phyloP scores from a whole-genome alignment of 2,888 invertebrate genomes.

The Hesperia comma region DNA sequence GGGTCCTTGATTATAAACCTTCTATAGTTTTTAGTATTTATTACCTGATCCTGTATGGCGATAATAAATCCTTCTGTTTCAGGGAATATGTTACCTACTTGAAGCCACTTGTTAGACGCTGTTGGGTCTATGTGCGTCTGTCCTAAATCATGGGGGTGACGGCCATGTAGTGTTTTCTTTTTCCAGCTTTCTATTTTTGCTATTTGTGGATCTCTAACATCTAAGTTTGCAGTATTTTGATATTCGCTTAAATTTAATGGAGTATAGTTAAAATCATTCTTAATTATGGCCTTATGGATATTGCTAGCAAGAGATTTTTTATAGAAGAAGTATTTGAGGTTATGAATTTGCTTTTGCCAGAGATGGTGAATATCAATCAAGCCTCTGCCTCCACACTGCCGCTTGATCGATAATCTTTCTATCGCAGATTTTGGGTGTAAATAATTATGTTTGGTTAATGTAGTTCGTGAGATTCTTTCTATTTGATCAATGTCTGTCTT shows the following conservation, averaged over 20 bases:
- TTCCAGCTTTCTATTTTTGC: background rate
- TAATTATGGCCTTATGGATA: constrained; percentile 25
- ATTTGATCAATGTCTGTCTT: constrained; percentile 31
- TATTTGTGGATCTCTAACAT: background rate
- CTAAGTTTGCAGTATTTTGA: background rate
- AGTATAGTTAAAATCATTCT: constrained; percentile 26
- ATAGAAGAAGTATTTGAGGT: constrained; percentile 18
- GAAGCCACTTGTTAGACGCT: background rate
- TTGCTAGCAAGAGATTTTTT: constrained; percentile 14
- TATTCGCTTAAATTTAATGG: constrained; percentile 23
- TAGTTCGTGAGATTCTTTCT: constrained; percentile 35
- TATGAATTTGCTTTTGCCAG: constrained; percentile 27
- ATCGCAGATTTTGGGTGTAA: constrained; percentile 37
- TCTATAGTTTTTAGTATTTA: constrained; percentile 31
- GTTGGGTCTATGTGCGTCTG: background rate
- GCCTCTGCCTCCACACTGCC: constrained; percentile 32
- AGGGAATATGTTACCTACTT: background rate
- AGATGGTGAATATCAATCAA: constrained; percentile 20
- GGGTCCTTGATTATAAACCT: constrained; percentile 32
- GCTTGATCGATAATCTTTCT: constrained; percentile 34
- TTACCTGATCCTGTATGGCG: constrained; percentile 27
- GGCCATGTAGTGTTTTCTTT: background rate
- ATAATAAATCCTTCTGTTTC: constrained; percentile 28
- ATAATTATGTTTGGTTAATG: constrained; percentile 32
- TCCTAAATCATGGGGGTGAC: background rate